phyloP scores from a whole-genome alignment of 2,797 vertebrate species.

The Eutrigla gurnardus region DNA sequence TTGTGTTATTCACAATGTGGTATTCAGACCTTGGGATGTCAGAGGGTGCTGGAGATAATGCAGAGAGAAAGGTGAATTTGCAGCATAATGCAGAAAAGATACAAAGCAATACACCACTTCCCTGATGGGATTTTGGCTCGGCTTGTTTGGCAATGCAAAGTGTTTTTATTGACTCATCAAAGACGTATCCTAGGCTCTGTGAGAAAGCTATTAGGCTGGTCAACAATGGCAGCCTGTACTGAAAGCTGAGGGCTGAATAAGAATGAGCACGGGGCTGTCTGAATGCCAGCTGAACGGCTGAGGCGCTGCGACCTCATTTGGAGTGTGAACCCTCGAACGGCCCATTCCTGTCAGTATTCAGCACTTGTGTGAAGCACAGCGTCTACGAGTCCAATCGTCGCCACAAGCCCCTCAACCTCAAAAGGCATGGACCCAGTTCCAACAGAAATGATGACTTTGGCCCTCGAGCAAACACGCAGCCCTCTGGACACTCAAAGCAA shows the following conservation, averaged over 20 bases:
- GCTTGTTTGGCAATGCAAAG: conserved; percentile 63
- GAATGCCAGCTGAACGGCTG: conserved; percentile 62
- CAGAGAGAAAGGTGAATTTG: conserved; percentile 58
- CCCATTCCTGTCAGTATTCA: conserved; percentile 58
- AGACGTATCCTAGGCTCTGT: conserved; percentile 47
- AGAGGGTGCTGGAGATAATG: conserved; percentile 22
- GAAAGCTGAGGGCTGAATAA: conserved; percentile 65
- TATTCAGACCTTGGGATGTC: conserved; percentile 23
- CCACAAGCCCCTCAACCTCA: conserved; percentile 42
- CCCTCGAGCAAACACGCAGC: conserved; percentile 53
- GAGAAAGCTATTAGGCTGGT: conserved; percentile 72
- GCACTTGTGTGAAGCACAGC: conserved; percentile 44
- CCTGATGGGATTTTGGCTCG: conserved; percentile 51
- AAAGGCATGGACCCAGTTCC: conserved; percentile 52
- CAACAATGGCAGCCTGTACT: conserved; percentile 67
- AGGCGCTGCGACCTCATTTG: conserved; percentile 62
- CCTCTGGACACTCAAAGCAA: conserved; percentile 46
- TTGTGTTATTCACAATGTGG: conserved; percentile 23
- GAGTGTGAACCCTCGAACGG: conserved; percentile 48
- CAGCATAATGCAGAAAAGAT: conserved; percentile 56
- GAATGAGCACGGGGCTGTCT: conserved; percentile 53
- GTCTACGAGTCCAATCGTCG: conserved; percentile 28
- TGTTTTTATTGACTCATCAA: conserved; percentile 78
- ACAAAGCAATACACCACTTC: conserved; percentile 52
- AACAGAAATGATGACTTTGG: conserved; percentile 62